Base-by-base conservation (phyloP, 1,140 invertebrate species). In the Schlechtendalia chinensis region DNA sequence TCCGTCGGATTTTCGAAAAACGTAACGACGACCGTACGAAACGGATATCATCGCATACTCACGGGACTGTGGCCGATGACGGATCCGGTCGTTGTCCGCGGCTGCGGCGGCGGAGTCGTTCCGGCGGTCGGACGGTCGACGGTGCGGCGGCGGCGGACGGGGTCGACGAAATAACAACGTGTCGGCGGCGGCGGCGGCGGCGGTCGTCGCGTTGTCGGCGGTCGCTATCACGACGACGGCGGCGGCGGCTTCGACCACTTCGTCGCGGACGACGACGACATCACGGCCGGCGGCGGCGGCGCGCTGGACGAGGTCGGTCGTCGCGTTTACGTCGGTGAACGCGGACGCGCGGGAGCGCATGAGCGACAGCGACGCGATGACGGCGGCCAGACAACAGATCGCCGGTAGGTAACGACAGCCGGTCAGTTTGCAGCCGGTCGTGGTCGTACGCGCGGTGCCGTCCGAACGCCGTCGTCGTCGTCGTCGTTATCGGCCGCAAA, bases 351-450 rank as follows among this genome's bases (percentile, higher is more conserved):
- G 58, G 74, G 56, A 79, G 39, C 74, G 74, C 74, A 79, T 79
- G 56, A 79, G 74, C 56, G 74, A 63, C 74, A 79, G 22, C 74
- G 74, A 79, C 74, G 74, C 27, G 74, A 79, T 79, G 39, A 79
- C 74, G 74, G 74, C 74, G 74, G 74, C 74, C 74, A 79, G 54
- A 79, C 74, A 61, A 79, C 74, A 79, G 74, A 79, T 79, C 74
- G 74, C 74, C 74, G 74, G 74, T 61, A 79, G 22, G 58, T 61
- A 79, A 75, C 72, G 61, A 75, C 72, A 75, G 32, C 74, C 58
- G 54, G 72, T 75, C 72, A 75, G 72, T 75, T 75, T 75, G 56
- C 74, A 79, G 74, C 56, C 74, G 74, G 56, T 56, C 74, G 74
- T 79, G 74, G 56, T 79, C 14, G 56, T 63, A 47, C 56, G 54